Evolutionary conservation across 1,140 invertebrate species (phyloP), one percentile per base, ranked within the genome.

Genomic region (Pentalonia nigronervosa): DNA sequence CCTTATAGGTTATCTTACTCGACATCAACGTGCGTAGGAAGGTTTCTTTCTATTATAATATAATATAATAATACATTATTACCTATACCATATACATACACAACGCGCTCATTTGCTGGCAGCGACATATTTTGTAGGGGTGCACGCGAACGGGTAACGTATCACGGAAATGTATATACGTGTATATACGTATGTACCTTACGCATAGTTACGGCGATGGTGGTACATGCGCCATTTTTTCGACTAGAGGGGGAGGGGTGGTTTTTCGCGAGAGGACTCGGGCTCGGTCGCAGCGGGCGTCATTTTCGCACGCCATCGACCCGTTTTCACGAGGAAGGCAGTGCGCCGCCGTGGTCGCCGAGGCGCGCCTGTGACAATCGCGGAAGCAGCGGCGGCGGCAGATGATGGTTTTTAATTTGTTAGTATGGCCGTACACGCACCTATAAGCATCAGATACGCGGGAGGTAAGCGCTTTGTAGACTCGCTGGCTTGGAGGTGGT

Each of bases 241-340:
- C 36, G 81, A 76, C n/a, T 83, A 23, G 1, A n/a, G 21, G 47
- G 47, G 7, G 8, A 21, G 21, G 87, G 87, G 87, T 53, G 17
- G 48, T 53, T 89, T 89, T 89, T 89, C 7, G 84, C 84, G 9
- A 47, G 23, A 14, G 25, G 41, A 47, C 36, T 30, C 41, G 83
- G 56, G 56, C 56, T 30, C 83, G 7, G 21, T 41, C 21, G 41
- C 45, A 45, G 25, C 25, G 84, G 84, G 84, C 36, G 14, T 86
- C 84, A 9, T 86, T n/a, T 47, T 86, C 48, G 87, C 47, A 48
- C 87, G 48, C 87, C 87, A 89, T 89, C 87, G 87, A 89, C 87
- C 87, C 48, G 87, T 89, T 53, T 89, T 53, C 1, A n/a, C 87
- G 47, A 17, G n/a, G 7, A 48, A n/a, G 48, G 20, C 7, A 23